Evolutionary conservation across 2,797 vertebrate genomes (phyloP), one percentile per base, ranked within the genome.

Genomic region (Onychomys torridus): DNA sequence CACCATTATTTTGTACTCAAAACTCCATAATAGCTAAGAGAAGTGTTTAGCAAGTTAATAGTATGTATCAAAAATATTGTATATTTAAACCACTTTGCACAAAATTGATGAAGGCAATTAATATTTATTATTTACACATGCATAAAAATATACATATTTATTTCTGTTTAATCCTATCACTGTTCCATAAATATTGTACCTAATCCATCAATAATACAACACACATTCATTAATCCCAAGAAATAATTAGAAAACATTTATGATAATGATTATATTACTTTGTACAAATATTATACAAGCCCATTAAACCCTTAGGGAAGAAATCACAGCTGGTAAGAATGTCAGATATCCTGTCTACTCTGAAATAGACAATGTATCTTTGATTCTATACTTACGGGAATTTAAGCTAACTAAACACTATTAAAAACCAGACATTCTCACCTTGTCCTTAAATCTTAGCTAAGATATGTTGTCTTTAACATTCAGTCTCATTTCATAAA

Each of bases 171-270:
- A 98, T 98, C 98, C 96, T 65, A 98, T 98, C 95, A 57, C 7
- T 97, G 98, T 98, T 98, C 98, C 96, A 98, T 99, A 98, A 99
- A 99, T 99, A 98, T 98, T 98, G 97, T 97, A 98, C 97, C 98
- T 98, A 98, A 98, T 98, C 97, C 63, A 97, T 98, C 98, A 98
- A 98, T 98, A 99, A 98, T 98, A 98, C 94, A 98, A 98, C 97
- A 98, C 90, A 92, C 96, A 97, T 98, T 98, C 95, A 98, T 98
- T 99, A 99, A 99, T 99, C 98, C 97, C 95, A 94, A 97, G 97
- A 97, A 98, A 98, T 98, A 99, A 99, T 98, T 98, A 98, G 97
- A 98, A 98, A 98, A 96, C 98, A 93, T 98, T 98, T 98, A 98
- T 98, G 93, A 92, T 97, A 97, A 97, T 97, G 97, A 97, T 98